Base-by-base conservation (phyloP, 2,888 invertebrate species). In the Chalcis sispes region DNA sequence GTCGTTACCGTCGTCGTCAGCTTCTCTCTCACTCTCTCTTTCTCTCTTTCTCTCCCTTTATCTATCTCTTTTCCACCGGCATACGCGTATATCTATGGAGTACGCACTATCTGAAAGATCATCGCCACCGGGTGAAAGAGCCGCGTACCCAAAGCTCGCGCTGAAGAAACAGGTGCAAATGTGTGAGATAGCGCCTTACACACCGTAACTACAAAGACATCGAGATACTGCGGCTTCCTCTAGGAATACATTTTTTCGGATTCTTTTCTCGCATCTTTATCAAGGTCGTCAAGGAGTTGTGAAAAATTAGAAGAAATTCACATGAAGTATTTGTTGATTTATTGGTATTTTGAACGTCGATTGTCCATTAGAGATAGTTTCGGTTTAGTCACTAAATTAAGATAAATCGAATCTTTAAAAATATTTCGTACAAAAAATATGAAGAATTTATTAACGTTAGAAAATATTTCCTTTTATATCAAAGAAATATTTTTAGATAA, bases 111-210 rank as follows among this genome's bases (percentile, higher is more conserved):
- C 67, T 61, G 59, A 46, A 54, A 69, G 59, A 67, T 65, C 70
- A 56, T 77, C 73, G 54, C 32, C 69, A 18, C 52, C 72, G 72
- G 65, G 65, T 73, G 75, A 75, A 77, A 70, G 74, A 72, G 69
- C 72, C 69, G 46, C 72, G 69, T 77, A 79, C 75, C 52, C 61
- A 72, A 62, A 46, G n/a, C n/a, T n/a, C n/a, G 42, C 40, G 13
- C 27, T 3, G 15, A 4, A 23, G 32, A 10, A n/a, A 23, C 71
- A 64, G 71, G 62, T 72, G 71, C 62, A 20, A 54, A 20, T 15
- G 52, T 10, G n/a, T n/a, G n/a, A n/a, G n/a, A n/a, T n/a, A n/a
- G n/a, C n/a, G n/a, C n/a, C n/a, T n/a, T n/a, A 23, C 32, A 13
- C 59, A 50, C 36, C 25, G 10, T 10, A 8, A 27, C 25, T 54